Conservation (phyloP, 2,888 invertebrate genomes). For the Drosophila incognita region DNA sequence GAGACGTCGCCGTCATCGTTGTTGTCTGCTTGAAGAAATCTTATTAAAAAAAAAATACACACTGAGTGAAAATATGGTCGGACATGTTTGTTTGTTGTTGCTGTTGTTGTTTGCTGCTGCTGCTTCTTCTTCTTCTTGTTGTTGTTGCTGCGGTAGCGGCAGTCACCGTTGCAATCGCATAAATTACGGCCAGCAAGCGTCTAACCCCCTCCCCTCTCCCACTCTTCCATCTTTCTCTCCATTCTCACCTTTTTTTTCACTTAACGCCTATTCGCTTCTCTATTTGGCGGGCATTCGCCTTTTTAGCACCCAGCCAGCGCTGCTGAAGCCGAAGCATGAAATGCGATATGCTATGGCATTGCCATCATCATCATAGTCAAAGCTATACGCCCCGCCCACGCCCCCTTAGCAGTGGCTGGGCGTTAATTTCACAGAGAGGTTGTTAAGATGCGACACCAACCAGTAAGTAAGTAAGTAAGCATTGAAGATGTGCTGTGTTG, state of each 20-base stretch:
- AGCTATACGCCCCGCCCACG: conserved; percentile 5
- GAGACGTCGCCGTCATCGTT: conserved; percentile 66
- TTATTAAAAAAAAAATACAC: conserved; percentile 71
- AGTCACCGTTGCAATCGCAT: conserved; percentile 80
- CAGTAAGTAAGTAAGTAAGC: conserved; percentile 8
- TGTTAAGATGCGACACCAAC: conserved; percentile 32
- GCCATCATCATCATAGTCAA: conserved; percentile 40
- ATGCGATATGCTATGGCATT: conserved; percentile 72
- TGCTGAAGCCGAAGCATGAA: conserved; percentile 66
- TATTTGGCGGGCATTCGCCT: conserved; percentile 74
- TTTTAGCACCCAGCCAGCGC: conserved; percentile 66
- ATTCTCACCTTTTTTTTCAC: conserved; percentile 31
- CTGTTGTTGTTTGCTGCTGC: conserved; percentile 56
- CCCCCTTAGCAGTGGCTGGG: conserved; percentile 11
- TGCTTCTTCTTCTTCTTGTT: conserved; percentile 40
- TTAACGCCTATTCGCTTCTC: conserved; percentile 42
- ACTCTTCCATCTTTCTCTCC: not conserved
- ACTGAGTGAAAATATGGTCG: conserved; percentile 69
- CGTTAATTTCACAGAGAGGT: conserved; percentile 62
- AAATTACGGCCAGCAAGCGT: conserved; percentile 64
- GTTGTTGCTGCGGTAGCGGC: conserved; percentile 66
- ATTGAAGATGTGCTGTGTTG: not conserved
- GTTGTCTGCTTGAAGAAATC: conserved; percentile 76
- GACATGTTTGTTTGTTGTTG: conserved; percentile 60
- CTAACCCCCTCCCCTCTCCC: not conserved